Evolutionary conservation across 2,113 vertebrate species (phyloP), one percentile per base, ranked within the genome.

Genomic region (Oxygymnocypris stewartii): DNA sequence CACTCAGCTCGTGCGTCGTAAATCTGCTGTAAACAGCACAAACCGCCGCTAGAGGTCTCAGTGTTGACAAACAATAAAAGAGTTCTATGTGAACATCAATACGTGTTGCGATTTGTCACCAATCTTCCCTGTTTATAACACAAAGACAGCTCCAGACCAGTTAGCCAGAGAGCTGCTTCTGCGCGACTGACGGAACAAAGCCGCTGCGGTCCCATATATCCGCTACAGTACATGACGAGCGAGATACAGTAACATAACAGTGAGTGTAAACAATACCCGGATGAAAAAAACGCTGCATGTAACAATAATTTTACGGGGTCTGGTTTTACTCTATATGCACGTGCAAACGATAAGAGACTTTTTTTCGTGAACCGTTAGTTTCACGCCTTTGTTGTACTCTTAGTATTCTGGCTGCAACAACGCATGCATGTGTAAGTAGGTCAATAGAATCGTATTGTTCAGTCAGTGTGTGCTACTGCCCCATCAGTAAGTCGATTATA

Each of bases 11-110:
- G 42, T 35, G 81, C 42, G 25, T 69, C 71, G 65, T 83, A 83
- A 83, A 83, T 83, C 65, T 71, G 59, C 57, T 25, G 61, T 69
- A 71, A 71, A 37, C 63, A 54, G 28, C 61, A 7, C 65, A 37
- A 59, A 6, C 47, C 35, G 31, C 83, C 86, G 63, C 73, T 87
- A 89, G 88, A 85, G 73, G 88, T 84, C 88, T 79, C 81, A 37
- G 25, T 87, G 86, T 79, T 63, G 84, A 78, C 79, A 84, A 83
- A 88, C 74, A 82, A 73, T 78, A 77, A 85, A 83, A 85, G 71
- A 51, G 69, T 85, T 82, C 86, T 71, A 28, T 83, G 73, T 31
- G 63, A 84, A 84, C 51, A 69, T 78, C 23, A 78, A 84, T 71
- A 31, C 28, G 28, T 59, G 49, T 57, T 74, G 35, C 35, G 28